phyloP scores from a whole-genome alignment of 2,888 invertebrate genomes.

The Catocala fraxini region DNA sequence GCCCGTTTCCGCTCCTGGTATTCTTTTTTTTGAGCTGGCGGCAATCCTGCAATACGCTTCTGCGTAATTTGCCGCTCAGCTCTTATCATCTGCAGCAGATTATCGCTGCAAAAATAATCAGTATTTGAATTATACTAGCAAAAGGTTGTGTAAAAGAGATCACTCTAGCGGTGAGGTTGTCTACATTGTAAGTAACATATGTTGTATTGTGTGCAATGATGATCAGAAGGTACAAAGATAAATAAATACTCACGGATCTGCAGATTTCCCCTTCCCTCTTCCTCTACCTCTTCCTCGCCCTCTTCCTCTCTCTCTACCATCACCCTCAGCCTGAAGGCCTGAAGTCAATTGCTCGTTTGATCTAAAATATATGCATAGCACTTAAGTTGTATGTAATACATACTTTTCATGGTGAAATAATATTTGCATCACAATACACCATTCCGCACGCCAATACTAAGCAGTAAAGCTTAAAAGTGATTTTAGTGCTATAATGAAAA shows the following conservation, averaged over 20 bases:
- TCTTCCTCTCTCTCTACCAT: neutral
- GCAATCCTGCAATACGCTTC: conserved; percentile 1
- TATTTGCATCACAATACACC: no score
- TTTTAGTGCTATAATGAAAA: no score
- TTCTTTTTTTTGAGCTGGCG: neutral
- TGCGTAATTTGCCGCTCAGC: neutral
- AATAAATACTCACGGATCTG: conserved; percentile 1
- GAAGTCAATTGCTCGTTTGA: no score
- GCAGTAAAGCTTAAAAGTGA: no score
- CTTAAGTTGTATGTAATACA: no score
- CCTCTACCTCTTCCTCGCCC: neutral
- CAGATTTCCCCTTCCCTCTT: neutral
- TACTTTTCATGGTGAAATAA: no score
- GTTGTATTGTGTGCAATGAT: neutral
- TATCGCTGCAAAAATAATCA: neutral
- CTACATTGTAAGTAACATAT: neutral
- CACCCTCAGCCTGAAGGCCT: neutral
- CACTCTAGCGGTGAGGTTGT: neutral
- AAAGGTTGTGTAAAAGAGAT: neutral
- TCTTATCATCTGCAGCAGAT: neutral
- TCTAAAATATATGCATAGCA: no score
- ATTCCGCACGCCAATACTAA: no score
- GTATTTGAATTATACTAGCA: neutral
- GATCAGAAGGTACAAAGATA: neutral
- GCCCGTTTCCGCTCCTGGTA: conserved; percentile 1